A percentile compares a stretch with the other conserved stretches of the same genome.
phyloP scores from a whole-genome alignment of 2,888 invertebrate species.

The Acronicta aceris region DNA sequence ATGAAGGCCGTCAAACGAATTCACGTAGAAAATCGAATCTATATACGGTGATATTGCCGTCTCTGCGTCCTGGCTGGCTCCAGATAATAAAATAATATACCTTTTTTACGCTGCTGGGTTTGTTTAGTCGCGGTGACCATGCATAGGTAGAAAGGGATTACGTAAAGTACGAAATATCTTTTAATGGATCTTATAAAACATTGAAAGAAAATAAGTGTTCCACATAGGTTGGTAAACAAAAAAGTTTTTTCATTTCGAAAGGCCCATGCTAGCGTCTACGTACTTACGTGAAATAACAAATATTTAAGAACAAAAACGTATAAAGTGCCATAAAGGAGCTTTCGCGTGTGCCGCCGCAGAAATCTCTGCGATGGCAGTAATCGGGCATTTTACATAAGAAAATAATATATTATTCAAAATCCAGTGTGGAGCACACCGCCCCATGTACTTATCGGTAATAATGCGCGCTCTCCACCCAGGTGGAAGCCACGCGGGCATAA shows the following conservation, averaged over 20 bases:
- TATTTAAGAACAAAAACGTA: constrained; percentile 84
- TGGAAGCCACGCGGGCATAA: constrained; percentile 41
- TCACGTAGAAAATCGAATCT: constrained; percentile 90
- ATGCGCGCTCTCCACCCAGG: constrained; percentile 73
- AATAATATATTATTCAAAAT: constrained; percentile 89
- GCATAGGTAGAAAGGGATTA: constrained; percentile 38
- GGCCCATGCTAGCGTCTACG: constrained; percentile 51
- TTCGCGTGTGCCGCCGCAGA: constrained; percentile 78
- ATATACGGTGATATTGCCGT: constrained; percentile 88
- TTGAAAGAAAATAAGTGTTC: constrained; percentile 51
- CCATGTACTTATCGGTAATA: constrained; percentile 87
- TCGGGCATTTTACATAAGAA: constrained; percentile 89
- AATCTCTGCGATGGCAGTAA: constrained; percentile 86
- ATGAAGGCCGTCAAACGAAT: constrained; percentile 90
- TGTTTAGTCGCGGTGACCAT: constrained; percentile 61
- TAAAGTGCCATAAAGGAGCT: constrained; percentile 86
- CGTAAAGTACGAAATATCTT: not conserved
- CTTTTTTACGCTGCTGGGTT: constrained; percentile 77
- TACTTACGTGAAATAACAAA: constrained; percentile 70
- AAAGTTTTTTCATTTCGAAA: constrained; percentile 70
- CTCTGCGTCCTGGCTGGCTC: constrained; percentile 82
- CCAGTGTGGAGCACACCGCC: constrained; percentile 81
- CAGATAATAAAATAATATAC: constrained; percentile 89
- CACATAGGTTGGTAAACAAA: constrained; percentile 45
- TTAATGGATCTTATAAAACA: constrained; percentile 54